Evolutionary conservation across 2,888 invertebrate species (phyloP), one percentile per base, ranked within the genome.

Genomic region (Electrophaes corylata): DNA sequence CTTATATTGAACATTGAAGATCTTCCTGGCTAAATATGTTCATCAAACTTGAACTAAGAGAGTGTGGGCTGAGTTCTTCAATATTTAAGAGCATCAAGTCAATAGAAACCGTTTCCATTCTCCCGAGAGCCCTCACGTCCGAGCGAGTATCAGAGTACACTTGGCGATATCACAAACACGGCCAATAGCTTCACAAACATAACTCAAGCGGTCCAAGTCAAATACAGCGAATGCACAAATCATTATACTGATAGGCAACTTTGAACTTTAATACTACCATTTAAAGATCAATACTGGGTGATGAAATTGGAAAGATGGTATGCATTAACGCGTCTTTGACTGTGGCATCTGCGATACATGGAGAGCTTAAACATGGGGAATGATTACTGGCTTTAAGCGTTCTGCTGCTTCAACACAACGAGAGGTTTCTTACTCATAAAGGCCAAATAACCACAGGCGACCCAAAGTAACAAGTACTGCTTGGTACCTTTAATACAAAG

Each of bases 171-270:
- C 66, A 58, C 60, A 64, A 64, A 62, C 66, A 66, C 44, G 57
- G 58, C 54, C 64, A 60, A 66, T 64, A 60, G 64, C 62, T 55
- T 55, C 51, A 62, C 66, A 64, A 66, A 66, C 62, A 66, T 64
- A 64, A 63, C 64, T 64, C 63, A 63, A 49, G 53, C 61, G 40
- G 52, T 60, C 58, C 59, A 63, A 66, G 62, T 62, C 62, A 67
- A 65, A 65, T 63, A 63, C 62, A 62, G 60, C 48, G 37, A 60
- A 55, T 65, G 61, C 63, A 60, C 41, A 49, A 46, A 57, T 57
- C 43, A 58, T 57, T 47, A 47, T 16, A n/a, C 39, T n/a, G 12
- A 2, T 19, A 51, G 48, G 39, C 51, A 23, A 40, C 19, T 49
- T 40, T 57, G 47, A 23, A 50, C 56, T 48, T 43, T 57, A n/a